Evolutionary conservation across 2,888 invertebrate species (phyloP).

Genomic region (Meghimatium bilineatum): DNA sequence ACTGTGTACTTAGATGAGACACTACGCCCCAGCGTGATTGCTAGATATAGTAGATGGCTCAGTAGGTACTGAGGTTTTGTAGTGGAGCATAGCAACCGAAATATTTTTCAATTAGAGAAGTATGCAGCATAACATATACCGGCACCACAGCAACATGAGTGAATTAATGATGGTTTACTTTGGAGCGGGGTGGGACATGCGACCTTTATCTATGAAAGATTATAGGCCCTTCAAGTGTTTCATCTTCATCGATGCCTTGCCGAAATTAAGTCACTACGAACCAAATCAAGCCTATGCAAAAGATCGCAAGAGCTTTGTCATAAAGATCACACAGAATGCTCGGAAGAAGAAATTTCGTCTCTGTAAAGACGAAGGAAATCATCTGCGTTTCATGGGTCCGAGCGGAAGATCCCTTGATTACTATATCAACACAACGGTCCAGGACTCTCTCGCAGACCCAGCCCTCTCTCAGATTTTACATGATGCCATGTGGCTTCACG

Average conservation of each 20-base stretch:
- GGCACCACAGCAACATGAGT: background rate
- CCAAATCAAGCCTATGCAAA: too few relatives aligned
- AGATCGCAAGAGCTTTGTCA: background rate
- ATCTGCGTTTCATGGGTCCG: background rate
- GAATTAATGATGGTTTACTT: background rate
- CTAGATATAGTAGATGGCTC: too few relatives aligned
- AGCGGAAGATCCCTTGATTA: background rate
- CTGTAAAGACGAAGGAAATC: background rate
- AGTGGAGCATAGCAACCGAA: too few relatives aligned
- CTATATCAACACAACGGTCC: constrained; percentile 16
- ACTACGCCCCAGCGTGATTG: too few relatives aligned
- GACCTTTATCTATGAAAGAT: background rate
- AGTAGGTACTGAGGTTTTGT: too few relatives aligned
- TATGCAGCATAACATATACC: background rate
- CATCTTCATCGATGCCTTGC: constrained; percentile 15
- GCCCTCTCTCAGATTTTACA: background rate
- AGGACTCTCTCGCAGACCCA: background rate
- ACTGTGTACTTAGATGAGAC: too few relatives aligned
- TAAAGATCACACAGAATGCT: background rate
- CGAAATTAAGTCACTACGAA: too few relatives aligned
- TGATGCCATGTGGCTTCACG: background rate
- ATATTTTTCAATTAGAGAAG: constrained; percentile 1
- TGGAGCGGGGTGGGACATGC: constrained; percentile 7
- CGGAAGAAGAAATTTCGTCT: background rate
- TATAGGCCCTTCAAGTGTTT: background rate